Base-by-base conservation (phyloP, 2,888 invertebrate species). In the Caenorhabditis sulstoni region DNA sequence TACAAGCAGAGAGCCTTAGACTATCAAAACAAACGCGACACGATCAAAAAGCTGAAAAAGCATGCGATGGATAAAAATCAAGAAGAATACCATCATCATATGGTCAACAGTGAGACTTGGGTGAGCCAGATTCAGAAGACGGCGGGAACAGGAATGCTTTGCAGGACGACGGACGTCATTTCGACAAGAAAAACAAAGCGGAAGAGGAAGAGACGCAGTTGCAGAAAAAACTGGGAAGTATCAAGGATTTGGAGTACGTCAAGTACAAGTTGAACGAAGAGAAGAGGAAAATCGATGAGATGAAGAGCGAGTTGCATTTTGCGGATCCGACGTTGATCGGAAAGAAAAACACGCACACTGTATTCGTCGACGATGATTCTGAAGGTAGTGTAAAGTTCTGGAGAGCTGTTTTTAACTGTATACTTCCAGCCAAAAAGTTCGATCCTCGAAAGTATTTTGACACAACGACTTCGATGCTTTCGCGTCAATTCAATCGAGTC, bases 81-180 rank as follows among this genome's bases (percentile, higher is more conserved):
- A 0, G 97, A 99, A 94, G 99, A 99, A 91, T 99, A 97, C 92
- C 95, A 97, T 91, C 96, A 95, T 92, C 96, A 97, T 90, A 98
- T 98, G 97, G 93, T 96, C 71, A 96, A 95, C 90, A 95, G 96
- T 0, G 94, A 94, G 91, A 91, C 94, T 0, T 91, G 92, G 80
- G 92, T 91, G 12, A 23, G 59, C 18, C 23, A 18, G 14, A 23
- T 8, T 22, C 0, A 35, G 12, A 49, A 29, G 29, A 29, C 29
- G 7, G 3, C 29, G 29, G 29, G 29, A 29, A 29, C 23, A 57
- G 14, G 8, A 39, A 35, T 23, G 7, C n/a, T 50, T 73, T 79
- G 49, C 65, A 84, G 79, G 61, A 37, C 16, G 80, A 79, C 59
- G 86, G 86, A 29, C 79, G 79, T 12, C 86, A 86, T 61, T 81